These are phyloP conservation scores for Gallinago solitaria DNA, from an alignment of 2,797 vertebrate genomes.

Conservation along the genomic window DNA sequence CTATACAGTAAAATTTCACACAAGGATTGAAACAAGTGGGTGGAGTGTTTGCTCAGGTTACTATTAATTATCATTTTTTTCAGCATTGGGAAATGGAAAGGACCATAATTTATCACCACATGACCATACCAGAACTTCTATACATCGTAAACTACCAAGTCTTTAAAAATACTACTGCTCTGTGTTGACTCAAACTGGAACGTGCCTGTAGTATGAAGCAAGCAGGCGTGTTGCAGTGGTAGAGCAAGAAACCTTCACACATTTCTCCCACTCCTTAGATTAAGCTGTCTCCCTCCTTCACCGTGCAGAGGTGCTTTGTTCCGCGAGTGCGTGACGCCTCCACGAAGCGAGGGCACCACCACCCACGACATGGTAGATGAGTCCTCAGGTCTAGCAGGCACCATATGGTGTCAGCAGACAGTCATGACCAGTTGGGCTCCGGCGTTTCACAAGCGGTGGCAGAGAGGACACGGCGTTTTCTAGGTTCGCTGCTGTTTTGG, in stretches of 20 bases:
- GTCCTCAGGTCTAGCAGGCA: neutral
- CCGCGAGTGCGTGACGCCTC: neutral
- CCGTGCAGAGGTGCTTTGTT: fast-evolving
- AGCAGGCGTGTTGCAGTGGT: neutral
- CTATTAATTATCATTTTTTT: neutral
- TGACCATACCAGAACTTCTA: neutral
- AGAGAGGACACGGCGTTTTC: neutral
- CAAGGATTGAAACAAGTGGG: neutral
- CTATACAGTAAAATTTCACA: neutral
- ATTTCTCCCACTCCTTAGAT: neutral
- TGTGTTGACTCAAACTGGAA: neutral
- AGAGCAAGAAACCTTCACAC: neutral
- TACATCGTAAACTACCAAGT: neutral
- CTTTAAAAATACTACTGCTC: neutral
- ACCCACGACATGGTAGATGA: fast-evolving
- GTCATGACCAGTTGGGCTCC: neutral
- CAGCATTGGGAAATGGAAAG: neutral
- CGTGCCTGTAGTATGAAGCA: neutral
- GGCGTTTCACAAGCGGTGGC: fast-evolving
- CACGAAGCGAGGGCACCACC: neutral
- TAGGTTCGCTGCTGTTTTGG: neutral
- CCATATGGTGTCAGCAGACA: neutral
- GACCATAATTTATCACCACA: neutral
- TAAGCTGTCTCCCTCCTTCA: neutral
- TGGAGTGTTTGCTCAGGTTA: neutral